Conservation (phyloP, 2,797 vertebrate genomes). For the Siniperca undulata region DNA sequence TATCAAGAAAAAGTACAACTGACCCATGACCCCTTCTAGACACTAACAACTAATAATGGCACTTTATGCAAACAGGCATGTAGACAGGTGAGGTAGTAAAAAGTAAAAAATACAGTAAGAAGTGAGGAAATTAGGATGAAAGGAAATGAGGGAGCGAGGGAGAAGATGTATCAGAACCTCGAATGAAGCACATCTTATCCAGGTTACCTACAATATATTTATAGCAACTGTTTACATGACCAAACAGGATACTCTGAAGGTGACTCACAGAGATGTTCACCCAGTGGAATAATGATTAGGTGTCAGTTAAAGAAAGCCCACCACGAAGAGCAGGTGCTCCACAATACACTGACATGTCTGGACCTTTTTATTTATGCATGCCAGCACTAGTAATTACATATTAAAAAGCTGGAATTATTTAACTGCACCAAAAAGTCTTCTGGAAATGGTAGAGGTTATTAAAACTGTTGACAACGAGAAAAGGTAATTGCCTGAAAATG, state of each 20-base stretch:
- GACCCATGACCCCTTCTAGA: conserved; percentile 12
- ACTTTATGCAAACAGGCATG: neutral
- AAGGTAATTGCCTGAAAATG: conserved; percentile 99
- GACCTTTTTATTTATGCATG: conserved; percentile 98
- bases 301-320: conserved; percentile 98
- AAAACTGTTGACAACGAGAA: conserved; percentile 99
- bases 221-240: conserved; percentile 93
- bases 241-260: conserved; percentile 91
- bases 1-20: conserved; percentile 28
- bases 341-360: conserved; percentile 96
- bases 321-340: conserved; percentile 97
- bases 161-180: conserved; percentile 25
- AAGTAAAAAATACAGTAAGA: conserved; percentile 10
- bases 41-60: conserved; percentile 9
- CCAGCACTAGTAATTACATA: conserved; percentile 96
- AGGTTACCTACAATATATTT: conserved; percentile 87
- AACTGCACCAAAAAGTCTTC: conserved; percentile 97
- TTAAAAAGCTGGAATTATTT: conserved; percentile 99
- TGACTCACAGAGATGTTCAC: conserved; percentile 99
- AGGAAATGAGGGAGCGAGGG: neutral
- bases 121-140: neutral
- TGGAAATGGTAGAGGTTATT: conserved; percentile 99
- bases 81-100: neutral
- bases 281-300: conserved; percentile 99
- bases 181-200: conserved; percentile 34